These are phyloP conservation scores for Glossophaga mutica DNA, from an alignment of 2,797 vertebrate species.

Conservation along the genomic window DNA sequence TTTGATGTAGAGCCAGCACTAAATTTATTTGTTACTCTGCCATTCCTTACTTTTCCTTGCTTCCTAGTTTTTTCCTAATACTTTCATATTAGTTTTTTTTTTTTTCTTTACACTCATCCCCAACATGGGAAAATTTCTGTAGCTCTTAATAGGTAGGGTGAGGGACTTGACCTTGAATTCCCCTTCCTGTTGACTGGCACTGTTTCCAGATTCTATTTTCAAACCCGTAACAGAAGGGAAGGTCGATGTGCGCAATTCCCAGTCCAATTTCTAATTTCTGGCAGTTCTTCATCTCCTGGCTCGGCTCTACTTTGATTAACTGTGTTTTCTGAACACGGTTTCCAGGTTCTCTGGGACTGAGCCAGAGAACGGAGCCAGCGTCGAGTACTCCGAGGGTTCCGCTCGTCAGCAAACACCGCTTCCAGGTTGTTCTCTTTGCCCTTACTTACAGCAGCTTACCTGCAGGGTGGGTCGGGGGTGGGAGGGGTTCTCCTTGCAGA, in stretches of 20 bases:
- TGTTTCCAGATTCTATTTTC: conserved; percentile 65
- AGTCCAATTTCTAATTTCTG: conserved; percentile 50
- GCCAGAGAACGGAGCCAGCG: conserved; percentile 8
- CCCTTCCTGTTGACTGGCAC: conserved; percentile 36
- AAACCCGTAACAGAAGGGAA: conserved; percentile 58
- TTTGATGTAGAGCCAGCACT: not conserved
- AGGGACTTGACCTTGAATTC: conserved; percentile 61
- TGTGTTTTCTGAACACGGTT: conserved; percentile 51
- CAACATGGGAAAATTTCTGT: not conserved
- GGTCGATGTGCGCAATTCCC: not conserved
- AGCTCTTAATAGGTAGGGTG: not conserved
- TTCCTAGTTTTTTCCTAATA: not conserved
- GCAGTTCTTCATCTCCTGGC: conserved; percentile 51
- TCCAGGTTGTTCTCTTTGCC: conserved; percentile 31
- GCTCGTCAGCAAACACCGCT: not conserved
- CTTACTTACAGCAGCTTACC: not conserved
- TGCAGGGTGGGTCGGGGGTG: not conserved
- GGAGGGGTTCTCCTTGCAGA: not conserved
- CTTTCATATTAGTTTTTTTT: not conserved
- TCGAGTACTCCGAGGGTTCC: not conserved
- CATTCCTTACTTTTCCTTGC: not conserved
- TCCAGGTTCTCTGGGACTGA: conserved; percentile 50
- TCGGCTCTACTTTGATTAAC: conserved; percentile 54
- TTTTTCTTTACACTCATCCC: not conserved
- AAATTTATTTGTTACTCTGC: not conserved